phyloP scores from a whole-genome alignment of 2,888 invertebrate species.

The Luperina testacea region DNA sequence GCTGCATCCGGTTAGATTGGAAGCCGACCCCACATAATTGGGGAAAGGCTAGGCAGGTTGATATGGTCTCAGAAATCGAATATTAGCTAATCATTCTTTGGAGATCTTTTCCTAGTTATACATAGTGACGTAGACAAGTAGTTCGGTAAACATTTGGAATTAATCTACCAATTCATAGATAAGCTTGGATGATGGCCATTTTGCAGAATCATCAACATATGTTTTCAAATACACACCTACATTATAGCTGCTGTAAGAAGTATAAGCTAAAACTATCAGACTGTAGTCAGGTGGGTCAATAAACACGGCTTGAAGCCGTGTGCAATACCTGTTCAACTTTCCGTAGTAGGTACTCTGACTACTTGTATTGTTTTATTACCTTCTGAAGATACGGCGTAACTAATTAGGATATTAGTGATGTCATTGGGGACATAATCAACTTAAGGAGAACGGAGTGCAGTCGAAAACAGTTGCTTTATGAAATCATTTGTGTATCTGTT shows the following conservation, averaged over 20 bases:
- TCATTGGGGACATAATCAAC: conserved; percentile 57
- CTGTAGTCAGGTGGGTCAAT: conserved; percentile 27
- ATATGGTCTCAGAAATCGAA: neutral
- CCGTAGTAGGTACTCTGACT: conserved; percentile 55
- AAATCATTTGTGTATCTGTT: neutral
- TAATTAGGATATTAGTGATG: conserved; percentile 64
- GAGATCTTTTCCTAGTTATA: neutral
- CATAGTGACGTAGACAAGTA: conserved; percentile 18
- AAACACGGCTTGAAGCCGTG: conserved; percentile 46
- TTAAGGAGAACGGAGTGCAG: conserved; percentile 26
- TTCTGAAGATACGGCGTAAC: conserved; percentile 49
- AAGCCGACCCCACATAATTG: no score
- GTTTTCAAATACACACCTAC: conserved; percentile 13
- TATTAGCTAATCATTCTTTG: neutral
- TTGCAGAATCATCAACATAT: conserved; percentile 19
- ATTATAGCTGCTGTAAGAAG: conserved; percentile 20
- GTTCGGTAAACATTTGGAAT: conserved; percentile 20
- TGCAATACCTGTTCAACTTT: conserved; percentile 61
- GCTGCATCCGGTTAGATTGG: no score
- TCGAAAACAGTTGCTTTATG: conserved; percentile 21
- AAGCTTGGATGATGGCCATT: conserved; percentile 14
- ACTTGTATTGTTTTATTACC: conserved; percentile 58
- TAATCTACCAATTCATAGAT: conserved; percentile 30
- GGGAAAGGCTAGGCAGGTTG: no score
- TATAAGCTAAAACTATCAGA: conserved; percentile 25